These are phyloP conservation scores for Ostrea denselamellosa DNA, from an alignment of 1,140 invertebrate genomes.

Conservation along the genomic window DNA sequence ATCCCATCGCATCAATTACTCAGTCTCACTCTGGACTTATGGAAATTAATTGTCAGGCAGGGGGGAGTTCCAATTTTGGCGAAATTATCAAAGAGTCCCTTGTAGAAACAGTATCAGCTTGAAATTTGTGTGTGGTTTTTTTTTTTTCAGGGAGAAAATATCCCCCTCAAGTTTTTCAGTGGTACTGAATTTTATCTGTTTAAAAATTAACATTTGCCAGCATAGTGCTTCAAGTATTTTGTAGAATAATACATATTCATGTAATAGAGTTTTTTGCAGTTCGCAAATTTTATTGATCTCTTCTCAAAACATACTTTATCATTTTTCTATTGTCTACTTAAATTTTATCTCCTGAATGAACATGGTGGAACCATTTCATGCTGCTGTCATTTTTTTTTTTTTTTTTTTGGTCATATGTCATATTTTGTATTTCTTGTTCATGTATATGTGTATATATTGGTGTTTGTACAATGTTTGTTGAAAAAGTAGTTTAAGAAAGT, in stretches of 20 bases:
- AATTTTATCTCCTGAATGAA: constrained; percentile 12
- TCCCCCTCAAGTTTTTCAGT: not conserved
- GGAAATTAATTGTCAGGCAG: not conserved
- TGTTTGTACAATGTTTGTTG: constrained; percentile 12
- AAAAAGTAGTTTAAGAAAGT: constrained; percentile 5
- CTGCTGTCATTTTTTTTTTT: not conserved
- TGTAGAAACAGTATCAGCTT: constrained; percentile 92
- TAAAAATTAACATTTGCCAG: not conserved
- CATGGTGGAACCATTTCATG: not conserved
- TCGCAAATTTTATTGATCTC: constrained; percentile 21
- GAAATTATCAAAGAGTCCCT: constrained; percentile 96
- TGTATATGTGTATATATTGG: constrained; percentile 18
- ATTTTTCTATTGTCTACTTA: constrained; percentile 20
- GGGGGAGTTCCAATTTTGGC: constrained; percentile 85
- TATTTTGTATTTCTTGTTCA: constrained; percentile 15
- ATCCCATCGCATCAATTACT: constrained; percentile 73
- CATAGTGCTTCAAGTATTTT: not conserved
- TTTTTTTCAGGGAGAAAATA: not conserved
- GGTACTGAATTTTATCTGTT: not conserved
- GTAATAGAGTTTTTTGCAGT: not conserved
- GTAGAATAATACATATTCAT: not conserved
- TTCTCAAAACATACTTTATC: not conserved
- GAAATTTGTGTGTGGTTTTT: constrained; percentile 16
- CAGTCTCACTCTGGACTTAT: not conserved
- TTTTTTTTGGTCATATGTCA: not conserved